Percentiles rank a stretch among this genome's conserved stretches.
phyloP scores from a whole-genome alignment of 1,140 invertebrate species.

The Hypsibius dujardini region DNA sequence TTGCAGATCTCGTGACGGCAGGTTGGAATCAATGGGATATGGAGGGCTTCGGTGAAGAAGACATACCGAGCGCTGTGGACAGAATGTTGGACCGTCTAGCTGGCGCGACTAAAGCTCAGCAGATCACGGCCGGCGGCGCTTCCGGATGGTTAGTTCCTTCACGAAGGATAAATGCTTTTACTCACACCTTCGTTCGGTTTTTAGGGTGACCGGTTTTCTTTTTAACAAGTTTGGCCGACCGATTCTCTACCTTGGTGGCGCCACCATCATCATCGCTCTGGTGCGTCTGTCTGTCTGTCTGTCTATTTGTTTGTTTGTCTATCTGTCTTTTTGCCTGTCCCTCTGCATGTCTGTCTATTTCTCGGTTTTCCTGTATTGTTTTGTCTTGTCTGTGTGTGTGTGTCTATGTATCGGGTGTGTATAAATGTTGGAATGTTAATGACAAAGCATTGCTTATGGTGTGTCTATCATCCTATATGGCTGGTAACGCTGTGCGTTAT shows the following conservation, averaged over 20 bases:
- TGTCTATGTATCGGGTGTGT: no score
- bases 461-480: no score
- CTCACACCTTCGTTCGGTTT: neutral
- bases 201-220: neutral
- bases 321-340: neutral
- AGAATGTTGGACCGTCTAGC: neutral
- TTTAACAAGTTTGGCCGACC: constrained; percentile 14
- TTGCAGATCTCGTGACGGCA: no score
- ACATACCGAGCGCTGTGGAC: neutral
- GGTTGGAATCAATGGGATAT: no score
- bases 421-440: no score
- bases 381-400: no score
- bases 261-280: neutral
- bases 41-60: no score
- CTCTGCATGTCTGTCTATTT: no score
- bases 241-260: neutral
- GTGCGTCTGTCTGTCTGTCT: neutral
- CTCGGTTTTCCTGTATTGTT: no score
- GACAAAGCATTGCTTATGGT: no score
- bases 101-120: neutral
- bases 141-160: neutral
- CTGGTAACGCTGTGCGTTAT: no score
- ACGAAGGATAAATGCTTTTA: neutral
- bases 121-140: constrained; percentile 1
- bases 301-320: neutral